phyloP scores from a whole-genome alignment of 2,888 invertebrate genomes.

The Sarcophaga carnaria region DNA sequence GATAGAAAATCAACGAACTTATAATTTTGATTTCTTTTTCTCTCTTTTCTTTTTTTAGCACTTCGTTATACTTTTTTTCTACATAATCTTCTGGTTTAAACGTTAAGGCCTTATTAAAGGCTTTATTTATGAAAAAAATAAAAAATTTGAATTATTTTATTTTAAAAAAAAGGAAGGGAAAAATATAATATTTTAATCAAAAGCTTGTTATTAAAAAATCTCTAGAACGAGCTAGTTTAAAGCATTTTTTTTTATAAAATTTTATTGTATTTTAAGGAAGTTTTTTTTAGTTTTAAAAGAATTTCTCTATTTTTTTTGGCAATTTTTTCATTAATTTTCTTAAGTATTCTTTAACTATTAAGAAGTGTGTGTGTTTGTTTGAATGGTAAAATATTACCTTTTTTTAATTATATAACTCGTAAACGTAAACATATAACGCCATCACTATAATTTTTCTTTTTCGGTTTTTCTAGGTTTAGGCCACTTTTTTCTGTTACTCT shows the following conservation, averaged over 20 bases:
- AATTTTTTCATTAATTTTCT: neutral
- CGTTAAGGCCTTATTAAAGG: too few relatives aligned
- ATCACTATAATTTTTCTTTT: neutral
- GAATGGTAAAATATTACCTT: too few relatives aligned
- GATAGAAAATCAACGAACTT: constrained; percentile 56
- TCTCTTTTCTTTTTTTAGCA: neutral
- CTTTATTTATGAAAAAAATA: too few relatives aligned
- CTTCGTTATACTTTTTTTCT: neutral
- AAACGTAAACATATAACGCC: neutral
- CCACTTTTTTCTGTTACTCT: neutral
- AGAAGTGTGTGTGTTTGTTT: too few relatives aligned
- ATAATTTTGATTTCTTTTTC: constrained; percentile 35
- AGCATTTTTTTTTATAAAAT: too few relatives aligned
- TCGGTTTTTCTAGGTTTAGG: neutral
- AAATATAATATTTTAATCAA: too few relatives aligned
- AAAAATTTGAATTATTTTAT: neutral
- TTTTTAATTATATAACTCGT: neutral
- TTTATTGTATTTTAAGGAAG: too few relatives aligned
- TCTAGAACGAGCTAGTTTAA: too few relatives aligned
- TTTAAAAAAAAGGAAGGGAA: neutral
- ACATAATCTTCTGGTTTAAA: too few relatives aligned
- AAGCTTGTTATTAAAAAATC: too few relatives aligned
- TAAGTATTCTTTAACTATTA: neutral
- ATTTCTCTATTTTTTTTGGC: too few relatives aligned
- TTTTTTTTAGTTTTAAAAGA: too few relatives aligned